These are phyloP conservation scores for Heliconius charithonia DNA, from an alignment of 2,888 invertebrate genomes.

Conservation along the genomic window DNA sequence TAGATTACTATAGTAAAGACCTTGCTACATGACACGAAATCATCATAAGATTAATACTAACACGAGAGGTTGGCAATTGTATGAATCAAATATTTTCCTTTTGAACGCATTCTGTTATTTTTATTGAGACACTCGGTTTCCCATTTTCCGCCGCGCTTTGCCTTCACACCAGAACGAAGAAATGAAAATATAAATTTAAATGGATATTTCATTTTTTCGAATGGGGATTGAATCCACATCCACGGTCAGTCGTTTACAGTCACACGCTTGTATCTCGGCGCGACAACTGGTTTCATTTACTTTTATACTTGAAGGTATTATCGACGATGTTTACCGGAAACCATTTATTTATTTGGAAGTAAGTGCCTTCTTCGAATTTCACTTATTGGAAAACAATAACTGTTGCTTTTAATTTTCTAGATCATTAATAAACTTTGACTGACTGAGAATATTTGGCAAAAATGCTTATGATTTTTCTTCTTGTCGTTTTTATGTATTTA, in stretches of 20 bases:
- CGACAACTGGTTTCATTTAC: background rate
- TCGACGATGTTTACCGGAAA: constrained; percentile 6
- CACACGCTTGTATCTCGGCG: too few relatives aligned
- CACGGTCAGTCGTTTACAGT: too few relatives aligned
- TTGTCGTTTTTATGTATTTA: background rate
- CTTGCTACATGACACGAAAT: constrained; percentile 1
- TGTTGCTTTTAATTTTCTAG: background rate
- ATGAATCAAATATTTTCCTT: background rate
- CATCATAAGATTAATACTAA: constrained; percentile 7
- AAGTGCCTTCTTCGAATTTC: constrained; percentile 10
- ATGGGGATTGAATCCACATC: too few relatives aligned
- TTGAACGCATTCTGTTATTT: background rate
- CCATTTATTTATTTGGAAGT: constrained; percentile 18
- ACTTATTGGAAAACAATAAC: constrained; percentile 27
- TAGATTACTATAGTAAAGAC: constrained; percentile 22
- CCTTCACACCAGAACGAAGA: too few relatives aligned
- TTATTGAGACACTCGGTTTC: too few relatives aligned
- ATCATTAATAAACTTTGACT: background rate
- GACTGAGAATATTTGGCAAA: background rate
- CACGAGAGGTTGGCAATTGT: background rate
- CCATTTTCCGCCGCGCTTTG: too few relatives aligned
- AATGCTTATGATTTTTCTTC: background rate
- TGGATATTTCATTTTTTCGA: too few relatives aligned
- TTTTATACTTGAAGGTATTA: background rate
- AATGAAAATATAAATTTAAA: too few relatives aligned